Conservation (phyloP, 2,797 vertebrate genomes). For the Scleropages formosus region DNA sequence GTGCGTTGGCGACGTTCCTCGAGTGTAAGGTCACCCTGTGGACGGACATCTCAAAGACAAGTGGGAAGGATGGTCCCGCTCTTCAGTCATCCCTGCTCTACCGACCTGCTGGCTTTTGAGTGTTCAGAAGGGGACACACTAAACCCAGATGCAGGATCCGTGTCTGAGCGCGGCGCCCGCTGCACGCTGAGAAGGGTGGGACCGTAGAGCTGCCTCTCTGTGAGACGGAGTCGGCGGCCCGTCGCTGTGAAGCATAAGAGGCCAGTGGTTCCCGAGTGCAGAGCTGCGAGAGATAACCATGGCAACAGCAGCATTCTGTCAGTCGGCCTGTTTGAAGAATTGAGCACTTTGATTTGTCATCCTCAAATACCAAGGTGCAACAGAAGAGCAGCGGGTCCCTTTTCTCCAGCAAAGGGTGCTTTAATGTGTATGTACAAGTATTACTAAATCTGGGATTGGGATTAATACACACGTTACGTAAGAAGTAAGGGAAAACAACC, state of each 20-base stretch:
- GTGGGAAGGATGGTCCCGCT: background rate
- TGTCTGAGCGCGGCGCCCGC: background rate
- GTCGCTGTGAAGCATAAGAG: conserved; percentile 13
- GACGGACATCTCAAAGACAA: background rate
- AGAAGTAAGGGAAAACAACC: background rate
- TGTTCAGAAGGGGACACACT: background rate
- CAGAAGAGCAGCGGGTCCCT: conserved; percentile 12
- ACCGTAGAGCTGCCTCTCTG: background rate
- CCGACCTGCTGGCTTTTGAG: background rate
- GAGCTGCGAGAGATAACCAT: conserved; percentile 27
- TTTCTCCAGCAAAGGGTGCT: background rate
- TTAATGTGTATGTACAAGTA: background rate
- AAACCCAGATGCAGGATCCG: background rate
- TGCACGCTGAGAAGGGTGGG: background rate
- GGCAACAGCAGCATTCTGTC: conserved; percentile 16
- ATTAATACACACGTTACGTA: background rate
- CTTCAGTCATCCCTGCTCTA: background rate
- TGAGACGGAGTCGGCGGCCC: background rate
- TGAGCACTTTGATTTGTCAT: conserved; percentile 27
- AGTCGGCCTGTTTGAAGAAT: conserved; percentile 20
- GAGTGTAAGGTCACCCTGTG: background rate
- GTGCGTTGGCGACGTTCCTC: background rate
- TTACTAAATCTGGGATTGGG: background rate
- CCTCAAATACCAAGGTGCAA: conserved; percentile 15
- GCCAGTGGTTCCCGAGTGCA: background rate